Base-by-base conservation (phyloP, 1,140 invertebrate species). In the Himalopsyche phryganea region DNA sequence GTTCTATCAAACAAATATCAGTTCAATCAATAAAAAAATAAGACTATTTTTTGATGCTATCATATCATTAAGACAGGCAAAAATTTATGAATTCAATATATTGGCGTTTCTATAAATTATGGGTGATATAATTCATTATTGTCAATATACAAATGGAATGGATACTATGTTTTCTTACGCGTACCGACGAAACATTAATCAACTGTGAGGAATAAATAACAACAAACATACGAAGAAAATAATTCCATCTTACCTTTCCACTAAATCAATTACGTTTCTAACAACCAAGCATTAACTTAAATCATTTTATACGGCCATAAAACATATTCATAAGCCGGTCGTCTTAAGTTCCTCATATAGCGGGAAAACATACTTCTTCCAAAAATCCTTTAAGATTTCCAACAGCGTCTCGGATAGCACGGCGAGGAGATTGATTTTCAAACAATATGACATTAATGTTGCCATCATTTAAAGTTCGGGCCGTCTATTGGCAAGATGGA, bases 391-490 rank as follows among this genome's bases (percentile, higher is more conserved):
- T 41, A 48, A 48, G 57, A 59, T 52, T 45, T 46, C 33, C 23
- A 28, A 17, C 28, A 20, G 7, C 50, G 46, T 14, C 49, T 51
- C 44, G n/a, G 19, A 15, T 46, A 15, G 50, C 44, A 61, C 48
- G 47, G 49, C 14, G 13, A 17, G 32, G 14, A 50, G 61, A 53
- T 56, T 63, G 56, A 55, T 63, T 50, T 44, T 51, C 28, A 49
- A 46, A 58, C 61, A 58, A 63, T 63, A 50, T 41, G 51, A 58
- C 50, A 45, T 57, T 55, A 58, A 63, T 63, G 56, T 63, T 38
- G 19, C 45, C 42, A 63, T 54, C 52, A 63, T 58, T 58, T 55
- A 58, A 63, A 52, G 46, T 47, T 47, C 11, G 46, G 36, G 40
- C n/a, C 47, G 28, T 19, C 49, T 19, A 28, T 19, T 23, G 33